These are phyloP conservation scores for Ashinkailepas kermadecensis DNA, from an alignment of 2,888 invertebrate genomes.

Conservation along the genomic window DNA sequence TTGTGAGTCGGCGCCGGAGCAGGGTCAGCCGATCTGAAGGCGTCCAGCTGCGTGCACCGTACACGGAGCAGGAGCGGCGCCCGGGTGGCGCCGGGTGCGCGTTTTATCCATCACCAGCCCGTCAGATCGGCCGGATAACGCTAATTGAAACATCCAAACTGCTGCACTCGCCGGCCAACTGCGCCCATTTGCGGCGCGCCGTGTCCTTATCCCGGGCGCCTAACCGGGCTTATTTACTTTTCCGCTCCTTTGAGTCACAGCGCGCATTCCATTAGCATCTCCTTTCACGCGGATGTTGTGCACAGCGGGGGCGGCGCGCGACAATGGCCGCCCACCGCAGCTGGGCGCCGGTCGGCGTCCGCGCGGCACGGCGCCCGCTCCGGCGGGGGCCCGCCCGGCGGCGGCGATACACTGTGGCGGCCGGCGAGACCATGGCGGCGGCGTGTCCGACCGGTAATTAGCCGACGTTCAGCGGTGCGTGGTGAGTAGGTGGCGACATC, in stretches of 20 bases:
- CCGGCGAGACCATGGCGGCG: neutral
- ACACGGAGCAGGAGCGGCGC: too few relatives aligned
- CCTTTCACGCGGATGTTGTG: neutral
- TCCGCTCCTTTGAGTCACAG: neutral
- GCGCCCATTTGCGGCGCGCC: neutral
- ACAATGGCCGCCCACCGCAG: neutral
- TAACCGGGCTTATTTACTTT: neutral
- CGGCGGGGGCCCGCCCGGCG: neutral
- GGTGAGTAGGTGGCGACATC: neutral
- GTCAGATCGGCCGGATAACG: neutral
- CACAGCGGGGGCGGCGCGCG: neutral
- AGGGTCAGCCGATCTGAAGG: too few relatives aligned
- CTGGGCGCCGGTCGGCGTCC: neutral
- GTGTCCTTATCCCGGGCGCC: neutral
- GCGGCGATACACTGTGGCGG: neutral
- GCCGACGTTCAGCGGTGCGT: neutral
- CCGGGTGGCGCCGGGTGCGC: too few relatives aligned
- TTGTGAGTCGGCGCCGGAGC: too few relatives aligned
- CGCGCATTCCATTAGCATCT: neutral
- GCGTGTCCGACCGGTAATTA: neutral
- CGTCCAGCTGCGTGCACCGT: too few relatives aligned
- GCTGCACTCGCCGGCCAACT: neutral
- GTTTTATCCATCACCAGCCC: too few relatives aligned
- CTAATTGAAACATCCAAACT: neutral
- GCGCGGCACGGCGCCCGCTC: neutral